A percentile compares a stretch with the other conserved stretches of the same genome.
These are phyloP conservation scores for Bradypus variegatus DNA, from an alignment of 2,797 vertebrate genomes.

Conservation along the genomic window DNA sequence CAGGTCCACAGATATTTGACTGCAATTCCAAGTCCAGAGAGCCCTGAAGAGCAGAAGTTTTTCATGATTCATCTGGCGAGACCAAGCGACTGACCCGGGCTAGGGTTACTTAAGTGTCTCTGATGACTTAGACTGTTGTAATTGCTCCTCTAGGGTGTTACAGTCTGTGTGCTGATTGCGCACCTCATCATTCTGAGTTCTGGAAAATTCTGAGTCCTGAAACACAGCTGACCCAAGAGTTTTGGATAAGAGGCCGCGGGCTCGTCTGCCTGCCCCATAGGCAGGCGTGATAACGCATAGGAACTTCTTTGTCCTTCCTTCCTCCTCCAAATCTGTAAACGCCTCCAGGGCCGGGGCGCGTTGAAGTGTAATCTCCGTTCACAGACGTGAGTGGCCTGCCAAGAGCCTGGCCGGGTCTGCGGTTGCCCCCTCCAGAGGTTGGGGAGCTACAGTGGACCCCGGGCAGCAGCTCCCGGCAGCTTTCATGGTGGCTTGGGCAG, in stretches of 20 bases:
- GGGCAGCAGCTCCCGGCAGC: neutral
- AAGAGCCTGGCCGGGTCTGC: neutral
- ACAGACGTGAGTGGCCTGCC: no score
- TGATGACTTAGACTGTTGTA: rapidly evolving
- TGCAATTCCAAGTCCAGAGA: neutral
- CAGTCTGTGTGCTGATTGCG: rapidly evolving
- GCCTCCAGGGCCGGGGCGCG: neutral
- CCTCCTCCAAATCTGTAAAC: neutral
- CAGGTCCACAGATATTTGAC: neutral
- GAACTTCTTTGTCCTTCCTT: neutral
- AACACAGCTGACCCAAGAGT: neutral
- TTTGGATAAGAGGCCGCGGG: no score
- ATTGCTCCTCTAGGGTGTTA: rapidly evolving
- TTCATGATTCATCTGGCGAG: rapidly evolving
- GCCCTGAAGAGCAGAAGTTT: neutral
- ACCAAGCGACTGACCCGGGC: rapidly evolving
- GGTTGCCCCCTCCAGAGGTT: neutral
- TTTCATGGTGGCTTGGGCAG: neutral
- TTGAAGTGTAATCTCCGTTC: neutral
- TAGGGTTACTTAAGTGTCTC: rapidly evolving
- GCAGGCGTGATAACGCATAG: neutral
- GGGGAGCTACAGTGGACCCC: no score
- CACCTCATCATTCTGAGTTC: neutral
- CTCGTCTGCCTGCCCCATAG: neutral
- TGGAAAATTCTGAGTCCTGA: neutral